phyloP scores from a whole-genome alignment of 2,888 invertebrate genomes.

The Clivina fossor region DNA sequence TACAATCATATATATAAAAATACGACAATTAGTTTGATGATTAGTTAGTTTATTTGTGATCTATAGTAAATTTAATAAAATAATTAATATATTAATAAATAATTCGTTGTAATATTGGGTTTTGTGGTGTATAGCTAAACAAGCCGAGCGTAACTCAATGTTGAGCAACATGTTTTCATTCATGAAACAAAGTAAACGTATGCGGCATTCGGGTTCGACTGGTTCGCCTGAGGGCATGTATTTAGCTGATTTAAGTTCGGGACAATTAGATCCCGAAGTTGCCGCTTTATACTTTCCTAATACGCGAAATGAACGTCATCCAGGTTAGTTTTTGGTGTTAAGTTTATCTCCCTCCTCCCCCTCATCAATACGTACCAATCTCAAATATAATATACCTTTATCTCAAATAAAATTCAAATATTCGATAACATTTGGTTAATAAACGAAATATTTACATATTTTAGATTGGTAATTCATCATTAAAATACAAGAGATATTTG shows the following conservation, averaged over 20 bases:
- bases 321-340: conserved; percentile 41
- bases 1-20: no score
- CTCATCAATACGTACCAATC: no score
- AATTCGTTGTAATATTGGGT: background rate
- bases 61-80: no score
- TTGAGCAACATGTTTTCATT: conserved; percentile 91
- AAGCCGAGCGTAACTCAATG: conserved; percentile 65
- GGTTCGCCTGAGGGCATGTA: conserved; percentile 80
- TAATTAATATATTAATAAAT: background rate
- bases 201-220: conserved; percentile 62
- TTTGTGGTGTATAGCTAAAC: conserved; percentile 39
- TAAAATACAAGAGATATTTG: no score
- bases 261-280: conserved; percentile 89
- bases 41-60: no score
- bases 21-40: no score
- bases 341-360: no score
- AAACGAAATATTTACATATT: no score
- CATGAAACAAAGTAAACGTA: conserved; percentile 75
- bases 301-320: conserved; percentile 44
- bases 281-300: conserved; percentile 82
- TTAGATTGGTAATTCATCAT: no score
- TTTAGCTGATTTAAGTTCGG: conserved; percentile 86
- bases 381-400: no score
- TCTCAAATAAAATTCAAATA: no score
- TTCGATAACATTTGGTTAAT: no score